phyloP scores from a whole-genome alignment of 2,888 invertebrate species.

The Neoscelio sp. region DNA sequence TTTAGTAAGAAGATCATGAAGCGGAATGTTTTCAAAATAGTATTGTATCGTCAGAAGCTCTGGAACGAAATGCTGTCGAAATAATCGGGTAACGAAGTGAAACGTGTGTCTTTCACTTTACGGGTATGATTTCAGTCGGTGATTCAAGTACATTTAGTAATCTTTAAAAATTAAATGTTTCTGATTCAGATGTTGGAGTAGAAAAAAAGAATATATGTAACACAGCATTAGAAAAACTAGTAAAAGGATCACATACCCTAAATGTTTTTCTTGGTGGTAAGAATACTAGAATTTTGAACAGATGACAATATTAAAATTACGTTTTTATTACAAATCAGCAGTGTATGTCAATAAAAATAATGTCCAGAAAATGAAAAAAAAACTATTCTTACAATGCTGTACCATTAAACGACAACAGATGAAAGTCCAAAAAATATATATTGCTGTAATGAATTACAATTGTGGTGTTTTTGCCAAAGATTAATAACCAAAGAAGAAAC shows the following conservation, averaged over 20 bases:
- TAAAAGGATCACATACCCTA: not conserved
- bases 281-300: not conserved
- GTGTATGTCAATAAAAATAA: conserved; percentile 3
- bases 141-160: conserved; percentile 10
- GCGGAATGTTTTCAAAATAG: not conserved
- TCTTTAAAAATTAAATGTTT: conserved; percentile 9
- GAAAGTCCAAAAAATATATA: not conserved
- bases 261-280: not conserved
- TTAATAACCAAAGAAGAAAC: not conserved
- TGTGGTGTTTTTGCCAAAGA: conserved; percentile 13
- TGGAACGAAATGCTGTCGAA: conserved; percentile 4
- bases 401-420: conserved; percentile 6
- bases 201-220: conserved; percentile 12
- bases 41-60: not conserved
- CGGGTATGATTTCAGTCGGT: conserved; percentile 5
- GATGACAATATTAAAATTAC: conserved; percentile 1
- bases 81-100: conserved; percentile 5
- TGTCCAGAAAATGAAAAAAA: conserved; percentile 1
- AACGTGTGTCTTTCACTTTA: conserved; percentile 3
- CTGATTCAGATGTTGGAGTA: not conserved
- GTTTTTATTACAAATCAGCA: conserved; percentile 9
- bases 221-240: conserved; percentile 5
- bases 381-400: conserved; percentile 3
- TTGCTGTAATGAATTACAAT: not conserved
- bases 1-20: not conserved